phyloP scores from a whole-genome alignment of 2,888 invertebrate genomes.

The Pristionchus mayeri region DNA sequence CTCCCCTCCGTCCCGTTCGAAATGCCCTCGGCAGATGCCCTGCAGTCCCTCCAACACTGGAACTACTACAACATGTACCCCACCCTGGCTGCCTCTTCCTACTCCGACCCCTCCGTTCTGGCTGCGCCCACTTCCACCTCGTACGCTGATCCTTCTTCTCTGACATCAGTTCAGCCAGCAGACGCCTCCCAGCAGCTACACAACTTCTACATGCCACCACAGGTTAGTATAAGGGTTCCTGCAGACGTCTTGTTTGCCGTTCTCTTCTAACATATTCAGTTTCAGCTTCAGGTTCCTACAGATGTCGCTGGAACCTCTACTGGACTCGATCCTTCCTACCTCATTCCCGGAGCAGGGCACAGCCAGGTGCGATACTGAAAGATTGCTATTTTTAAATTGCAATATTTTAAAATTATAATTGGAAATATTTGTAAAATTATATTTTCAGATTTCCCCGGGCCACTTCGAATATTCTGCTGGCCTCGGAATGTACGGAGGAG shows the following conservation, averaged over 20 bases:
- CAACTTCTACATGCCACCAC: conserved; percentile 2
- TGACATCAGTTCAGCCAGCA: not conserved
- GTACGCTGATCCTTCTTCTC: not conserved
- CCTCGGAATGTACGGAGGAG: conserved; percentile 30
- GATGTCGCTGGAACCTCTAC: conserved; percentile 19
- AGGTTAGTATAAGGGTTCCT: not conserved
- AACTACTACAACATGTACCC: conserved; percentile 7
- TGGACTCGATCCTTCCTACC: not conserved
- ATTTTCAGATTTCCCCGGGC: conserved; percentile 35
- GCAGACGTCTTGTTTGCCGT: too few relatives aligned
- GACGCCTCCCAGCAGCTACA: conserved; percentile 3
- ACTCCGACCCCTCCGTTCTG: not conserved
- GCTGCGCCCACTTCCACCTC: not conserved
- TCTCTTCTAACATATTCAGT: too few relatives aligned
- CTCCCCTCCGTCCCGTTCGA: not conserved
- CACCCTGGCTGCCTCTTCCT: not conserved
- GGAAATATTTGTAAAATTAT: too few relatives aligned
- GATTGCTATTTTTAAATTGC: too few relatives aligned
- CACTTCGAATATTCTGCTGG: conserved; percentile 34
- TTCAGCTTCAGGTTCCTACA: not conserved
- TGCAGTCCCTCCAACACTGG: not conserved
- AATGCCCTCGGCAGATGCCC: not conserved
- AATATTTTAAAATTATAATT: too few relatives aligned
- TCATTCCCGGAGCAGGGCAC: not conserved
- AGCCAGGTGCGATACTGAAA: not conserved